Evolutionary conservation across 2,888 invertebrate species (phyloP), one percentile per base, ranked within the genome.

Genomic region (Caenorhabditis zanzibari): DNA sequence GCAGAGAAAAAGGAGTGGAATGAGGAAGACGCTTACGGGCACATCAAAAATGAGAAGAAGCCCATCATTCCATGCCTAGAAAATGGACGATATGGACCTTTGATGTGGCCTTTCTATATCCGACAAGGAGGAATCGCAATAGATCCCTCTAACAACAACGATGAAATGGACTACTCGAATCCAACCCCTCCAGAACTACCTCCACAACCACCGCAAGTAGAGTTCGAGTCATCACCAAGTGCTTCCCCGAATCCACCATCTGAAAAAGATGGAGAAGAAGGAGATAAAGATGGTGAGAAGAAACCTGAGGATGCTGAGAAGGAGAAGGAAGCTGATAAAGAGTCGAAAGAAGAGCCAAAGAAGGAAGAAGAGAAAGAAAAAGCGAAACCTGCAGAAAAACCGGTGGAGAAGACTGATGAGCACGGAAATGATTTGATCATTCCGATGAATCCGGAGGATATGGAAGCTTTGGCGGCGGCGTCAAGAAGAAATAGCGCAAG

Each of bases 91-190:
- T 75, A 66, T 35, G 44, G 47, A 3, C 22, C 12, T 0, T 1
- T n/a, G 32, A 54, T 32, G 6, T 75, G 28, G 22, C 56, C 64
- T 12, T 66, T 58, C 28, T 75, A 66, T 47, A 0, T 9, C 2
- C 14, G 32, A 14, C 26, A 10, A 1, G 75, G 75, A 19, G 75
- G 75, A 9, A 9, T 44, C n/a, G 26, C 66, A n/a, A 19, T 58
- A 7, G 75, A 75, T 49, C 56, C 66, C 4, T 4, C 6, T 0
- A n/a, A 54, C 14, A 41, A 64, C 38, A n/a, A 32, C 0, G 75
- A 75, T 9, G 56, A 32, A 12, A 38, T 56, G 10, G 58, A 75
- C 19, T 75, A 66, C 35, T 41, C 56, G 5, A 75, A 66, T 41
- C 75, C 75, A 32, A 58, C 66, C 2, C 75, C 75, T 26, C 52